phyloP scores from a whole-genome alignment of 2,797 vertebrate species.

The Catostomus latipinnis region DNA sequence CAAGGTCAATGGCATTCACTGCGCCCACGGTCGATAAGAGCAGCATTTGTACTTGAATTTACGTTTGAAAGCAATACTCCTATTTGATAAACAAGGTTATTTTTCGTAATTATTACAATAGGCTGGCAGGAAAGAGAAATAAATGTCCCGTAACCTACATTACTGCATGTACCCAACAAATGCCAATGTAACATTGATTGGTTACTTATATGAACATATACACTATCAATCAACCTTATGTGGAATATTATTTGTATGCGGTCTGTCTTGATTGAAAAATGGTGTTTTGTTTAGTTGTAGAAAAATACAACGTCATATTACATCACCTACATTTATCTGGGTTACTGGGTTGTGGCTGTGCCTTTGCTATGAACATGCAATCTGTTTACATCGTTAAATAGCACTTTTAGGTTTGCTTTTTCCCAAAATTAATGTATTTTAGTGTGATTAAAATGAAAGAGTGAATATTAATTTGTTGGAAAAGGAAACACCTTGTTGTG shows the following conservation, averaged over 20 bases:
- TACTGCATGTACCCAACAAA: constrained; percentile 16
- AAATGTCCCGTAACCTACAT: constrained; percentile 8
- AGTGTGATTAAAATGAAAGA: not conserved
- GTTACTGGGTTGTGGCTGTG: constrained; percentile 28
- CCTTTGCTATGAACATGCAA: not conserved
- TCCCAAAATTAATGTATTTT: not conserved
- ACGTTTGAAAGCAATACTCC: not conserved
- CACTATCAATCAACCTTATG: not conserved
- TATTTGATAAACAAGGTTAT: not conserved
- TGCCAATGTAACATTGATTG: not conserved
- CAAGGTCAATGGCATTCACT: constrained; percentile 76
- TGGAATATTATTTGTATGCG: not conserved
- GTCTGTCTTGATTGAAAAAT: not conserved
- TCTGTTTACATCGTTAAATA: no score
- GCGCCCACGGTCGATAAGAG: not conserved
- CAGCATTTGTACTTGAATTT: not conserved
- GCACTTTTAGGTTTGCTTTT: not conserved
- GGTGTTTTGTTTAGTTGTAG: not conserved
- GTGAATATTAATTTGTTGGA: not conserved
- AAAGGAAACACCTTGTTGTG: not conserved
- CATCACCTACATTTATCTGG: constrained; percentile 29
- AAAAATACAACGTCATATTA: not conserved
- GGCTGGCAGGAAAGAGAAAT: not conserved
- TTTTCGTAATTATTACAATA: not conserved
- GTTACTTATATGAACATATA: not conserved